phyloP scores from a whole-genome alignment of 2,888 invertebrate species.

The Eucera pruinosa region DNA sequence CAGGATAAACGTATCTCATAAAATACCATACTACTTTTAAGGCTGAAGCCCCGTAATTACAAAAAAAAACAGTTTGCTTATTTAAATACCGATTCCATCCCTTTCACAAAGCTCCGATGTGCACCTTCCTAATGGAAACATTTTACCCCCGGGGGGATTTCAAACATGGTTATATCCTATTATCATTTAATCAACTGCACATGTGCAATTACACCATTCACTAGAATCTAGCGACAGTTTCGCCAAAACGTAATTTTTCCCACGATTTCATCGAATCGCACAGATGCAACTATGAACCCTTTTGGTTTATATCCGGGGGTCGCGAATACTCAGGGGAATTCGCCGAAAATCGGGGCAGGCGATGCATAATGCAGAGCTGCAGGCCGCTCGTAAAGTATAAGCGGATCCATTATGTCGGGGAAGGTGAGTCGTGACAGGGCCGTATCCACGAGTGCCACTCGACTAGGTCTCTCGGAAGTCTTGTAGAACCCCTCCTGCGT shows the following conservation, averaged over 20 bases:
- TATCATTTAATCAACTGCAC: slow-evolving; percentile 8
- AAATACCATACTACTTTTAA: too few relatives aligned
- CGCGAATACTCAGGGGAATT: slow-evolving; percentile 61
- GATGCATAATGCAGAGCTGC: slow-evolving; percentile 51
- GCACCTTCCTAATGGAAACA: too few relatives aligned
- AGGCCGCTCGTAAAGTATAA: slow-evolving; percentile 50
- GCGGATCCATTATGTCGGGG: slow-evolving; percentile 60
- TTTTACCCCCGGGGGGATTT: too few relatives aligned
- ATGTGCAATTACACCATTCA: neutral
- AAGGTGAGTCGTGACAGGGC: slow-evolving; percentile 64
- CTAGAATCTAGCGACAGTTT: neutral
- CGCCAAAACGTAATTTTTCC: slow-evolving; percentile 47
- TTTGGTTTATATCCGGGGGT: slow-evolving; percentile 42
- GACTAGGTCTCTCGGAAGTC: slow-evolving; percentile 16
- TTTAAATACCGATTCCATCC: too few relatives aligned
- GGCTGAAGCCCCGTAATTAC: too few relatives aligned
- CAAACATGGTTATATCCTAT: too few relatives aligned
- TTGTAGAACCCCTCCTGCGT: neutral
- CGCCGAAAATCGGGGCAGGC: slow-evolving; percentile 48
- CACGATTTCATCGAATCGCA: slow-evolving; percentile 64
- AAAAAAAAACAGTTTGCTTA: too few relatives aligned
- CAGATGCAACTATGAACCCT: slow-evolving; percentile 65
- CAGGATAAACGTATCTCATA: too few relatives aligned
- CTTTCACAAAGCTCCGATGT: too few relatives aligned
- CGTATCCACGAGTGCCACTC: slow-evolving; percentile 61